Evolutionary conservation across 2,797 vertebrate species (phyloP), one percentile per base, ranked within the genome.

Genomic region (Poeciliopsis presidionis): DNA sequence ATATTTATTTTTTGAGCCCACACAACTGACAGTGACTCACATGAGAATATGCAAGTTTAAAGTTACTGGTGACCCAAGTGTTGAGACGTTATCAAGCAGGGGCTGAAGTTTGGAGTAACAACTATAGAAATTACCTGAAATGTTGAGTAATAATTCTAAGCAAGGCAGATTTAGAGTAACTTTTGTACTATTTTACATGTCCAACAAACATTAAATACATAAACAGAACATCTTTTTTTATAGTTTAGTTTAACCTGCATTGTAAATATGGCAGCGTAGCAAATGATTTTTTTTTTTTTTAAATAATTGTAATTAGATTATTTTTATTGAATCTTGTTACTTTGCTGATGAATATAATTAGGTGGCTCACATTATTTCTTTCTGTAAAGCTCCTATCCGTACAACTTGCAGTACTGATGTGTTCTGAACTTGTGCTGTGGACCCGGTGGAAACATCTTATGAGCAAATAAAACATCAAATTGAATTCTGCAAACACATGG

Each of bases 1-100:
- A 74, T 92, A 91, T 94, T 94, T 93, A 92, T 94, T 91, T 90
- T 90, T 67, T 81, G 85, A 28, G 80, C 80, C 81, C 59, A 18
- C 80, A 69, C 18, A 72, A 80, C 76, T 83, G 87, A 91, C 85
- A 83, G 81, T 82, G 90, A 90, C 83, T 88, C 90, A 83, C 79
- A 80, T n/a, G 69, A 84, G 79, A 83, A 73, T 46, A 81, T 81
- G 41, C 30, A 79, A 57, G 73, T 87, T 85, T 78, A 82, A 84
- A 77, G 25, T 51, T 47, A 76, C 55, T 49, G 46, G 80, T 81
- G 79, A 79, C 81, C 71, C 72, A 49, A 53, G 25, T 53, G 57
- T 57, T 46, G 73, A 65, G 73, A 78, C 57, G 28, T 75, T 74
- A 43, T 77, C 28, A 14, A 16, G 41, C 22, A 30, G 16, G 4